phyloP scores from a whole-genome alignment of 2,113 vertebrate species.

The Rhipidura dahli region DNA sequence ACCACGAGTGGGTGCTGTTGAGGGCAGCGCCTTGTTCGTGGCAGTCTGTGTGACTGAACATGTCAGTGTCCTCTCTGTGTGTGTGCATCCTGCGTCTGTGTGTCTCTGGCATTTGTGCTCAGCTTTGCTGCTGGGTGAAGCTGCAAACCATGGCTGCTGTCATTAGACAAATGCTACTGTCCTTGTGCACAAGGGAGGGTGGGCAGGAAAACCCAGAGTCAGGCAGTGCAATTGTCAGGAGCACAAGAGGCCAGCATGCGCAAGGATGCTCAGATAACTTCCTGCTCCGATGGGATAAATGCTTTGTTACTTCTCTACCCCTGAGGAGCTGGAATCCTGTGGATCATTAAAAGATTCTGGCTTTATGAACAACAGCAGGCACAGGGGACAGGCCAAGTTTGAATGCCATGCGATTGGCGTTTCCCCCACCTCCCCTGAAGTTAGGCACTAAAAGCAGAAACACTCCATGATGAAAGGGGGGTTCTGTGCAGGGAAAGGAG shows the following conservation, averaged over 20 bases:
- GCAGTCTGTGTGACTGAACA: rapidly evolving
- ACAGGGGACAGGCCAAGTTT: background rate
- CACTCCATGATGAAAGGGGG: background rate
- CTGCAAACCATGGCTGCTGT: background rate
- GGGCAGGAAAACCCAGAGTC: background rate
- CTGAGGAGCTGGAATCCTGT: background rate
- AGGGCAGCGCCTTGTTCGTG: background rate
- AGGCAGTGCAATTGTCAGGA: background rate
- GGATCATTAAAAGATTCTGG: background rate
- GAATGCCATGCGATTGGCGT: background rate
- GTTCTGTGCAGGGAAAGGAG: background rate
- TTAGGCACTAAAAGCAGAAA: background rate
- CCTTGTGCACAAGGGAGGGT: rapidly evolving
- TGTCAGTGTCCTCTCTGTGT: background rate
- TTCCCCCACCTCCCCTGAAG: background rate
- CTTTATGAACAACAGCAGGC: background rate
- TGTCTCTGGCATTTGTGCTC: background rate
- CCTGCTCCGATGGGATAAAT: background rate
- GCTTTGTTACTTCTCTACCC: background rate
- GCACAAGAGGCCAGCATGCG: background rate
- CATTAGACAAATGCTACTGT: background rate
- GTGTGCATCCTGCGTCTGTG: background rate
- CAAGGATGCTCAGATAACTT: background rate
- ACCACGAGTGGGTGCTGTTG: background rate
- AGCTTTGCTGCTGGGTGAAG: background rate